Evolutionary conservation across 2,888 invertebrate genomes (phyloP).

Genomic region (Platycheirus albimanus): DNA sequence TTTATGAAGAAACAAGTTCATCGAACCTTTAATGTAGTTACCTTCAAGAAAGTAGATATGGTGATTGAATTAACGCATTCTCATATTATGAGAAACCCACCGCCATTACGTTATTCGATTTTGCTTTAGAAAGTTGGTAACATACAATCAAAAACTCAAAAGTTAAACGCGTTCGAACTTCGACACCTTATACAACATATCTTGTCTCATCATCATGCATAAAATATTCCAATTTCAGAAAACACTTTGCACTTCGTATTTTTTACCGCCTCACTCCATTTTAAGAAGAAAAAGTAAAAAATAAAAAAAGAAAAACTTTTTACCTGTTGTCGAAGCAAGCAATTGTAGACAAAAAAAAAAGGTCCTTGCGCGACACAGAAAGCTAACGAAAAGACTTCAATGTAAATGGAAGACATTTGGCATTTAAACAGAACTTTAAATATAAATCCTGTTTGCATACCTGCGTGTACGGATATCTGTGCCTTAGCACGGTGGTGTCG

Average conservation of each 20-base stretch:
- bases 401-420: constrained; percentile 22
- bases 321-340: background rate
- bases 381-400: constrained; percentile 13
- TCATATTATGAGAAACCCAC: too few species aligned
- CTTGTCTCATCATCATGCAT: constrained; percentile 1
- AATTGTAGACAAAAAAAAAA: background rate
- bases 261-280: background rate
- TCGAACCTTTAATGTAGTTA: too few species aligned
- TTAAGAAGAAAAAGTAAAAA: background rate
- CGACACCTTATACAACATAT: background rate
- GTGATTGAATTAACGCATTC: too few species aligned
- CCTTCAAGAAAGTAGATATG: too few species aligned
- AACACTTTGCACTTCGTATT: constrained; percentile 20
- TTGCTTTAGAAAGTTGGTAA: too few species aligned
- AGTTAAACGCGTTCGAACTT: constrained; percentile 3
- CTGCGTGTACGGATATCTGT: background rate
- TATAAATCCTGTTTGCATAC: constrained; percentile 18
- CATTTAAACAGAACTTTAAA: constrained; percentile 25
- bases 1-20: too few species aligned
- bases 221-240: constrained; percentile 27
- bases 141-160: too few species aligned
- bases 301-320: background rate
- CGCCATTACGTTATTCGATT: too few species aligned
- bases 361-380: background rate
- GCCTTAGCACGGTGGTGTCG: background rate